These are phyloP conservation scores for Epistrophe eligans DNA, from an alignment of 2,888 invertebrate species.

Conservation along the genomic window DNA sequence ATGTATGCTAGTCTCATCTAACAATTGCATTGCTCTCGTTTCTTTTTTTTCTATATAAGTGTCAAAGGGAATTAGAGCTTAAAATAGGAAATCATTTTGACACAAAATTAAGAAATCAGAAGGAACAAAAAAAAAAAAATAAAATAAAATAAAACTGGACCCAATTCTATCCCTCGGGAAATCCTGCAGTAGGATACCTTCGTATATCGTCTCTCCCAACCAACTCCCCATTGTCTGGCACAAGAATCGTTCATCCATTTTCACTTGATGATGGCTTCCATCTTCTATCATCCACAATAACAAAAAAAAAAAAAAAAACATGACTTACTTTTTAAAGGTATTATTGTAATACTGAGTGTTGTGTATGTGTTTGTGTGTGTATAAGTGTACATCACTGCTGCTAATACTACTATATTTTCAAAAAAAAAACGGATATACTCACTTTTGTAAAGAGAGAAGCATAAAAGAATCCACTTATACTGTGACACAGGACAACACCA, in stretches of 20 bases:
- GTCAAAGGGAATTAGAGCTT: constrained; percentile 11
- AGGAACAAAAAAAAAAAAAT: background rate
- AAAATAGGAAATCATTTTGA: constrained; percentile 50
- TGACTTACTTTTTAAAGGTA: constrained; percentile 60
- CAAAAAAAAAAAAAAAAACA: constrained; percentile 24
- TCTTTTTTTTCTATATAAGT: background rate
- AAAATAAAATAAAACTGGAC: constrained; percentile 34
- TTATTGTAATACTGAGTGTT: background rate
- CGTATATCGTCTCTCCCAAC: background rate
- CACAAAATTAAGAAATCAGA: constrained; percentile 24
- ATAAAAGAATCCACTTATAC: constrained; percentile 59
- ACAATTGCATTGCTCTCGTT: constrained; percentile 6
- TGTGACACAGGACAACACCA: constrained; percentile 35
- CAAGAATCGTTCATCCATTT: constrained; percentile 52
- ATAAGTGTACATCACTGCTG: background rate
- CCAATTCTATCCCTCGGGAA: constrained; percentile 31
- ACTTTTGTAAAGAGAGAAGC: constrained; percentile 26
- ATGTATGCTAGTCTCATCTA: background rate
- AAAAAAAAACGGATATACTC: constrained; percentile 54
- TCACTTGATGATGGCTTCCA: constrained; percentile 53
- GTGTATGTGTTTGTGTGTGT: background rate
- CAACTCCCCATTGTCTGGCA: constrained; percentile 43
- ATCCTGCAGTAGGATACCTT: constrained; percentile 22
- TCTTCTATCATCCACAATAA: constrained; percentile 40
- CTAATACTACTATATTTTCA: background rate